These are phyloP conservation scores for Eilema sororculum DNA, from an alignment of 2,888 invertebrate genomes.

Conservation along the genomic window DNA sequence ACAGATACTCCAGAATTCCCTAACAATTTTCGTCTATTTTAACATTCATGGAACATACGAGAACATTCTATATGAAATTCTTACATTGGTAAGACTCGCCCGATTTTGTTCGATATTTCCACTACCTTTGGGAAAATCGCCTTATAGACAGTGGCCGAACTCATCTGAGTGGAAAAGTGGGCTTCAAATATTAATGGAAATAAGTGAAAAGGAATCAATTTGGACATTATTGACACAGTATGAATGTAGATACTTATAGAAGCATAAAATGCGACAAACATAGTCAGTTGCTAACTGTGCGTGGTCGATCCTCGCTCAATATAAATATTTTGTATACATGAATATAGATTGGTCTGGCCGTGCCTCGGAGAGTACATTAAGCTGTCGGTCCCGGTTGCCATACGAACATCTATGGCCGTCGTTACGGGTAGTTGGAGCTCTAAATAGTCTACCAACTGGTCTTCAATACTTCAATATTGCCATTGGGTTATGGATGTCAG, in stretches of 20 bases:
- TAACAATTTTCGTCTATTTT: slow-evolving; percentile 32
- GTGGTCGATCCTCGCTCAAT: too few species aligned
- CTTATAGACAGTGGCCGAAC: slow-evolving; percentile 42
- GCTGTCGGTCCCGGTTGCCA: too few species aligned
- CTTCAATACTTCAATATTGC: too few species aligned
- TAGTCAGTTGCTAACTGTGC: background rate
- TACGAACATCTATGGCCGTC: too few species aligned
- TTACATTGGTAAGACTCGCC: slow-evolving; percentile 28
- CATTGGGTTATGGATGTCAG: too few species aligned
- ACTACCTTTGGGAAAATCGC: slow-evolving; percentile 31
- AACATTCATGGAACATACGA: slow-evolving; percentile 42
- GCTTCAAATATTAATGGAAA: slow-evolving; percentile 43
- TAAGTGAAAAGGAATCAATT: slow-evolving; percentile 13
- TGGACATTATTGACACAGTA: background rate
- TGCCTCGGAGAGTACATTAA: too few species aligned
- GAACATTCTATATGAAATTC: slow-evolving; percentile 35
- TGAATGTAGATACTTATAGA: background rate
- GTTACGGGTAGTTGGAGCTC: too few species aligned
- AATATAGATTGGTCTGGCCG: too few species aligned
- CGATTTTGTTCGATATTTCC: slow-evolving; percentile 32
- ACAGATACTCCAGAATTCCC: slow-evolving; percentile 8
- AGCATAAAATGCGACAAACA: background rate
- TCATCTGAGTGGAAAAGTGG: slow-evolving; percentile 58
- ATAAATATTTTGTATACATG: too few species aligned
- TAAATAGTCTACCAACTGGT: too few species aligned